Conservation (phyloP, 2,113 vertebrate species). For the Chiloscyllium plagiosum region DNA sequence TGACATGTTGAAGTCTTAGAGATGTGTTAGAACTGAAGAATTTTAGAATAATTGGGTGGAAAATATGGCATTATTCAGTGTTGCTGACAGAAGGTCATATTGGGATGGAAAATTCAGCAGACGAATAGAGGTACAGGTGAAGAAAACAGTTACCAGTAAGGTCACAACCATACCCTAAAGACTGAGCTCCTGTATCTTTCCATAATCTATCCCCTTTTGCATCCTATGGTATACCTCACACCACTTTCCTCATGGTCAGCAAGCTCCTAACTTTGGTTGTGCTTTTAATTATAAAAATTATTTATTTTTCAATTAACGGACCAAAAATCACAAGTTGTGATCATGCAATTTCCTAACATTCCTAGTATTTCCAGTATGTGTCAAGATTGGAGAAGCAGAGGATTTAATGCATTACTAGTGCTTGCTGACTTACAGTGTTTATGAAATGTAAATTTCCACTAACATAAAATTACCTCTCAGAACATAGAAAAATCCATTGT, state of each 20-base stretch:
- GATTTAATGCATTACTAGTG: not conserved
- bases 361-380: not conserved
- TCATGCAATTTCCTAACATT: not conserved
- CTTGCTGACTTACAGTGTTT: not conserved
- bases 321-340: not conserved
- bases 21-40: not conserved
- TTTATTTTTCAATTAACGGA: not conserved
- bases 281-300: not conserved
- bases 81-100: too few species aligned
- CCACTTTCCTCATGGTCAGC: not conserved
- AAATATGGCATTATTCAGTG: not conserved
- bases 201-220: not conserved
- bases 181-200: not conserved
- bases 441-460: not conserved
- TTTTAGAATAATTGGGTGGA: not conserved
- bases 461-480: not conserved
- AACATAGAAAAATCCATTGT: not conserved
- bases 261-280: not conserved
- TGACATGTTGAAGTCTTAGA: not conserved
- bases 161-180: not conserved
- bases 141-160: not conserved
- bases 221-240: not conserved
- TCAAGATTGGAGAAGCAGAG: not conserved
- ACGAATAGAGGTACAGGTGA: not conserved
- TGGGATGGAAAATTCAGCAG: too few species aligned